These are phyloP conservation scores for Trachops cirrhosus DNA, from an alignment of 2,797 vertebrate species.

Conservation along the genomic window DNA sequence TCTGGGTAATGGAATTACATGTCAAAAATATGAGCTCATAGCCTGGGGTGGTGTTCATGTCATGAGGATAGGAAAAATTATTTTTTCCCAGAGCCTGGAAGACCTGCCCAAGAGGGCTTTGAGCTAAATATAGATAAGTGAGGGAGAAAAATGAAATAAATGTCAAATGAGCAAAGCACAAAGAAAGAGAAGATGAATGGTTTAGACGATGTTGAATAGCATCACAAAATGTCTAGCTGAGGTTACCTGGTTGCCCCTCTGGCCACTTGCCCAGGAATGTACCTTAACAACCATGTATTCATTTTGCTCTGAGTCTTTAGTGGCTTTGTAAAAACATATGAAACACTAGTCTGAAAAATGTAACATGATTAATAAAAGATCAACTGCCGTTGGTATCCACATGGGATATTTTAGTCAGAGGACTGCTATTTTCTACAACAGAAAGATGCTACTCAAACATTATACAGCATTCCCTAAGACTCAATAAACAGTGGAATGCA, in stretches of 20 bases:
- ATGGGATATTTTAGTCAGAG: background rate
- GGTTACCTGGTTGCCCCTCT: background rate
- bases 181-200: background rate
- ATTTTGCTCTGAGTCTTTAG: background rate
- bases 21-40: conserved; percentile 50
- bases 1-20: conserved; percentile 2
- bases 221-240: background rate
- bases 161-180: conserved; percentile 35
- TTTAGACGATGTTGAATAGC: conserved; percentile 41
- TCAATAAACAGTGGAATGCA: background rate
- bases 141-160: background rate
- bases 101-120: background rate
- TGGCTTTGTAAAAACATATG: background rate
- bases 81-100: background rate
- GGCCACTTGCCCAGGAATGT: background rate
- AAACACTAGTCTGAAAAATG: conserved; percentile 25
- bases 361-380: conserved; percentile 20
- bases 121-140: background rate
- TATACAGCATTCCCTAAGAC: background rate
- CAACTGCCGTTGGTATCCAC: background rate
- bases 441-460: background rate
- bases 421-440: background rate
- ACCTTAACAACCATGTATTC: background rate
- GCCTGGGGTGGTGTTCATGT: background rate
- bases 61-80: background rate